Evolutionary conservation across 2,888 invertebrate species (phyloP).

Genomic region (Macaria notata): DNA sequence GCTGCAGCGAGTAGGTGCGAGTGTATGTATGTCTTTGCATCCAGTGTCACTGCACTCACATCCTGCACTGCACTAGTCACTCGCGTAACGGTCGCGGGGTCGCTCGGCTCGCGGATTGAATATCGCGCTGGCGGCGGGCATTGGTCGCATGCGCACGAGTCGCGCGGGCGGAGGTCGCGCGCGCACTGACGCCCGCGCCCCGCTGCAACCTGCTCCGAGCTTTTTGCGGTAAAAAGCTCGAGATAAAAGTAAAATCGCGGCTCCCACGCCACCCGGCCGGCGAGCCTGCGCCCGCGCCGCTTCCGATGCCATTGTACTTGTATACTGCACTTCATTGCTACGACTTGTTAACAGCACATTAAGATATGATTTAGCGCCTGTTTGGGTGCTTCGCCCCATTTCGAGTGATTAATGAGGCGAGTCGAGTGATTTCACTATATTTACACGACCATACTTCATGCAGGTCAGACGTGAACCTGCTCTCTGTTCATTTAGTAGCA

Average conservation of each 20-base stretch:
- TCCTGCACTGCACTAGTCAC: slow-evolving; percentile 23
- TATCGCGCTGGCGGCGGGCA: slow-evolving; percentile 26
- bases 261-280: slow-evolving; percentile 52
- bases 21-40: too few species aligned
- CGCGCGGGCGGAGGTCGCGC: slow-evolving; percentile 49
- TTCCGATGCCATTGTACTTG: slow-evolving; percentile 9
- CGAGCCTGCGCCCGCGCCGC: slow-evolving; percentile 4
- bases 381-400: slow-evolving; percentile 1
- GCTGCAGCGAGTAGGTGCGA: slow-evolving; percentile 11
- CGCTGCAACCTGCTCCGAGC: slow-evolving; percentile 61
- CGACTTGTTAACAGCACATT: not conserved
- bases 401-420: slow-evolving; percentile 9
- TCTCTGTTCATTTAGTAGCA: too few species aligned
- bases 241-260: slow-evolving; percentile 62
- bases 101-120: slow-evolving; percentile 39
- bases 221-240: slow-evolving; percentile 70
- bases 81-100: slow-evolving; percentile 36
- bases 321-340: not conserved
- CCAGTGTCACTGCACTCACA: slow-evolving; percentile 34
- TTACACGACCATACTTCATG: slow-evolving; percentile 9
- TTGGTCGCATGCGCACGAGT: slow-evolving; percentile 42
- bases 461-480: not conserved
- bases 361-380: slow-evolving; percentile 17
- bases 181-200: slow-evolving; percentile 53
- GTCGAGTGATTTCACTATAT: slow-evolving; percentile 12